Evolutionary conservation across 2,113 vertebrate species (phyloP).

Genomic region (Thryonomys swinderianus): DNA sequence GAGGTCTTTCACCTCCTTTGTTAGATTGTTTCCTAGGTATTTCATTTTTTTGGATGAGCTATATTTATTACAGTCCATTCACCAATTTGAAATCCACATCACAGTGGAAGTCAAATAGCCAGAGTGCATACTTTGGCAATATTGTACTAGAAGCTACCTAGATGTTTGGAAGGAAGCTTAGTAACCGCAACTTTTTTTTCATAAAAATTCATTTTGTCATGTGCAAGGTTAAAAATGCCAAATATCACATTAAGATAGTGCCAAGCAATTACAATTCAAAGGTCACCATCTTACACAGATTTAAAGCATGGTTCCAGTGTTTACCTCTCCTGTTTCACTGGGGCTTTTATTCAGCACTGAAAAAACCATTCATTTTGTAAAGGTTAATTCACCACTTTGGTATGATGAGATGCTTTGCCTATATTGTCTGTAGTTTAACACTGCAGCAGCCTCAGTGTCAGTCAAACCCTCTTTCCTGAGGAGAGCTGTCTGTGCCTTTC

Average conservation of each 20-base stretch:
- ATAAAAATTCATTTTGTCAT: conserved; percentile 64
- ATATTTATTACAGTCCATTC: not conserved
- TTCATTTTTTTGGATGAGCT: no score
- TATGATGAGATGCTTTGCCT: conserved; percentile 43
- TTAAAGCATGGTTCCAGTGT: conserved; percentile 52
- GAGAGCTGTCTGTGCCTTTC: not conserved
- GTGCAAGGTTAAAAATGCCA: conserved; percentile 76
- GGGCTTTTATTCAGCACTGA: conserved; percentile 56
- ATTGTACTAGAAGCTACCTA: not conserved
- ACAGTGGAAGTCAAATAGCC: not conserved
- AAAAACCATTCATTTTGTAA: conserved; percentile 71
- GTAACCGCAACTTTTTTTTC: conserved; percentile 69
- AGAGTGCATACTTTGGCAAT: not conserved
- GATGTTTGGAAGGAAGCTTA: conserved; percentile 57
- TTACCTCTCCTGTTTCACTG: conserved; percentile 62
- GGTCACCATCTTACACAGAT: conserved; percentile 64
- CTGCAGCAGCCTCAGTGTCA: rapidly evolving
- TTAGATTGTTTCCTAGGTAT: no score
- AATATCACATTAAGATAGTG: conserved; percentile 63
- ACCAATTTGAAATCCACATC: not conserved
- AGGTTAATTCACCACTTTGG: conserved; percentile 71
- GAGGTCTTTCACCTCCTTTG: no score
- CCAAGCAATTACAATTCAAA: conserved; percentile 75
- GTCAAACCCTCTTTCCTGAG: not conserved
- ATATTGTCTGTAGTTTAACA: conserved; percentile 46